Evolutionary conservation across 64 coral and sea anemone species (phyloP).

Genomic region (Montipora cactus): DNA sequence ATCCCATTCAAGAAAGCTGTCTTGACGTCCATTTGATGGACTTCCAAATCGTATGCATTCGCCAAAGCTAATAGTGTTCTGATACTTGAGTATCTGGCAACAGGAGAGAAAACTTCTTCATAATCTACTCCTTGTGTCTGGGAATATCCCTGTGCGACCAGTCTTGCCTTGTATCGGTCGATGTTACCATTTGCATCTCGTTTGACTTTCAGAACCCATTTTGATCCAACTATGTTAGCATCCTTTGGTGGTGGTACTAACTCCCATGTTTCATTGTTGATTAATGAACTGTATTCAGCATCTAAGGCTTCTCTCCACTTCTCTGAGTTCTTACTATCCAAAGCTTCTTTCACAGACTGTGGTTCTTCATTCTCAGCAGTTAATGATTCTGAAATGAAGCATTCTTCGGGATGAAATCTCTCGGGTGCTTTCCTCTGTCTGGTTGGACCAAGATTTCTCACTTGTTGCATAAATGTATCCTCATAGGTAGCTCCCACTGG

Average conservation of each 20-base stretch:
- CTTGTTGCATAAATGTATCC: not conserved
- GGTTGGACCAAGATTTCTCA: not conserved
- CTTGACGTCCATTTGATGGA: too few species aligned
- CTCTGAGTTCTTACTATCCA: constrained; percentile 24
- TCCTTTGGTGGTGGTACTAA: constrained; percentile 36
- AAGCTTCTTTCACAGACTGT: constrained; percentile 22
- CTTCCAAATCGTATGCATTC: too few species aligned
- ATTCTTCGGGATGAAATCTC: constrained; percentile 48
- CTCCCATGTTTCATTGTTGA: constrained; percentile 47
- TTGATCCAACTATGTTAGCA: constrained; percentile 23
- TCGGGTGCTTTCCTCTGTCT: constrained; percentile 42
- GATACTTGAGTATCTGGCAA: too few species aligned
- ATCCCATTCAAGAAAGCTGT: constrained; percentile 13
- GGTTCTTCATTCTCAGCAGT: not conserved
- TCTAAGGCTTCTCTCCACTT: constrained; percentile 42
- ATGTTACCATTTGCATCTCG: constrained; percentile 8
- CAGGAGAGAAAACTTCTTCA: too few species aligned
- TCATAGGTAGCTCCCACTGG: not conserved
- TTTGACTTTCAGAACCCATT: constrained; percentile 41
- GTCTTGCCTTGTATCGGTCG: constrained; percentile 18
- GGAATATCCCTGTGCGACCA: not conserved
- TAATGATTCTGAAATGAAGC: constrained; percentile 7
- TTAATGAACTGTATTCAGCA: constrained; percentile 50
- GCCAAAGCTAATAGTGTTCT: too few species aligned
- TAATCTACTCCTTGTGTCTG: too few species aligned